Percentiles rank a stretch among this genome's conserved stretches.
Evolutionary conservation across 2,888 invertebrate species (phyloP).

Genomic region (Drosophila ochracea): DNA sequence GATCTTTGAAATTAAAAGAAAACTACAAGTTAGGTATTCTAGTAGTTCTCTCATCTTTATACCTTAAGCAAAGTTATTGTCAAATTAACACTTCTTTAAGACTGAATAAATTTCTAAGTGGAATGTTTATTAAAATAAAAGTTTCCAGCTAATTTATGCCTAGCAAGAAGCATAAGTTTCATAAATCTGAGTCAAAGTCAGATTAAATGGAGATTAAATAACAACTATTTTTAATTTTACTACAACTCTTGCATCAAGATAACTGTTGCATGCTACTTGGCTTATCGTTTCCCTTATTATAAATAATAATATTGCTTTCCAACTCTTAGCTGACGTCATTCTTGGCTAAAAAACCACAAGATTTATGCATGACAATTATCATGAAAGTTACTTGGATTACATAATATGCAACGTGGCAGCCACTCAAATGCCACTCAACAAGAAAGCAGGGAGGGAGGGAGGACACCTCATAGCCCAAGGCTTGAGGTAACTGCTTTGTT

Average conservation of each 20-base stretch:
- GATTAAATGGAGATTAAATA: neutral
- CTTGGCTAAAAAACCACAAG: constrained; percentile 51
- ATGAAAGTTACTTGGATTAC: constrained; percentile 62
- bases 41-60: neutral
- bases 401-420: constrained; percentile 30
- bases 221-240: neutral
- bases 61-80: neutral
- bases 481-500: constrained; percentile 2
- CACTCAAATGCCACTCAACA: constrained; percentile 29
- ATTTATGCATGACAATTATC: constrained; percentile 59
- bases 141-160: neutral
- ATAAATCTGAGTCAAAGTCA: too few species aligned
- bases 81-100: neutral
- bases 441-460: neutral
- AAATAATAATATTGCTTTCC: constrained; percentile 31
- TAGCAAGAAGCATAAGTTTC: neutral
- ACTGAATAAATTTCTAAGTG: neutral
- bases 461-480: constrained; percentile 3
- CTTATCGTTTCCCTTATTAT: constrained; percentile 33
- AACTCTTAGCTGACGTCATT: constrained; percentile 47
- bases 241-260: constrained; percentile 4
- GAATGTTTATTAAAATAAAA: neutral
- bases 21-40: neutral
- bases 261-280: constrained; percentile 12
- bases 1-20: neutral